phyloP scores from a whole-genome alignment of 2,797 vertebrate species.

The Odontamblyopus lacepedii region DNA sequence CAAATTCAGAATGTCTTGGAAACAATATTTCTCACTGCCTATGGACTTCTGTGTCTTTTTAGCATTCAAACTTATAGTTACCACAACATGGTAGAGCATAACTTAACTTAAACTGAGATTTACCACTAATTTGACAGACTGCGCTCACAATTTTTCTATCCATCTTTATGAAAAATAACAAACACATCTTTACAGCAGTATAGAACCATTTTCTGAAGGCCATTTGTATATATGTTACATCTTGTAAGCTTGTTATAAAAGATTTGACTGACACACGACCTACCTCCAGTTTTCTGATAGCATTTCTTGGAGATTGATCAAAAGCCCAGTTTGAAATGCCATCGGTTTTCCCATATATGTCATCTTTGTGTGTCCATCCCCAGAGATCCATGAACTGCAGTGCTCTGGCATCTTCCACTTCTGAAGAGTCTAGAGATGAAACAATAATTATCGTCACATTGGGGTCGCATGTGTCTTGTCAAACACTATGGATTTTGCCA shows the following conservation, averaged over 20 bases:
- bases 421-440: constrained; percentile 52
- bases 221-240: neutral
- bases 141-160: neutral
- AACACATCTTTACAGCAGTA: too few relatives aligned
- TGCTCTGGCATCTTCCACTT: constrained; percentile 56
- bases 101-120: neutral
- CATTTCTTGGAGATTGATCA: constrained; percentile 52
- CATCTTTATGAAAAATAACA: too few relatives aligned
- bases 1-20: too few relatives aligned
- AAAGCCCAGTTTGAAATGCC: constrained; percentile 50
- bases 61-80: too few relatives aligned
- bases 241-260: neutral
- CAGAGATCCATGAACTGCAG: constrained; percentile 38
- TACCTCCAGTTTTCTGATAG: neutral
- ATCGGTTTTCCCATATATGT: constrained; percentile 44
- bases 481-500: constrained; percentile 61
- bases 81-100: neutral
- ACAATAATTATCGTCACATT: constrained; percentile 64
- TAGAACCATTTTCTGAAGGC: neutral
- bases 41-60: too few relatives aligned
- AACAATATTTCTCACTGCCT: too few relatives aligned
- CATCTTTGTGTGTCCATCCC: constrained; percentile 23
- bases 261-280: constrained; percentile 9
- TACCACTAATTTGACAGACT: neutral
- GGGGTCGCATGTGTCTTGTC: constrained; percentile 68